Evolutionary conservation across 2,888 invertebrate species (phyloP), one percentile per base, ranked within the genome.

Genomic region (Aphodius granarius): DNA sequence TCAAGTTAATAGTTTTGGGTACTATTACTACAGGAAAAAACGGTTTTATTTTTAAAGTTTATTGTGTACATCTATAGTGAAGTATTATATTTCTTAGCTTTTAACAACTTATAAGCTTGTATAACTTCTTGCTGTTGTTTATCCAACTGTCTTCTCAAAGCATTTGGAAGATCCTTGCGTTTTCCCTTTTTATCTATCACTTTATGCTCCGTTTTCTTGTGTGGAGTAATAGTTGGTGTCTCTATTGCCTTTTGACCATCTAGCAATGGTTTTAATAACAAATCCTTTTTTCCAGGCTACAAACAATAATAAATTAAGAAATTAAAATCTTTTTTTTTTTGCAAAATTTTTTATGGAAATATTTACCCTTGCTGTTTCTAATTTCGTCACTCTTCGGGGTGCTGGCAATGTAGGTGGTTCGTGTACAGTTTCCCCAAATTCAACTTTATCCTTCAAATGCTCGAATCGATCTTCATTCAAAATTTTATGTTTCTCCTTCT

Each of bases 361-460:
- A 76, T 84, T 85, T 80, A 87, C 89, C 78, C 89, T 86, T 63
- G 88, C 87, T 1, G 86, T 86, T 9, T 85, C 86, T 71, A 81
- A 82, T 73, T 86, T 87, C 70, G 83, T 81, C 65, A 88, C 89
- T 21, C 88, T 89, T 75, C 88, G 88, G 0, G 92, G 91, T 72
- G 86, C 84, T 2, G 87, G 84, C 63, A 95, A 87, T 73, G 89
- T 86, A 43, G 95, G 95, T 74, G 95, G 95, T 72, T 90, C 93
- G 86, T 93, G 92, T 2, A 89, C 92, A 72, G 92, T 89, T 83
- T 95, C 95, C 0, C 95, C 95, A 87, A 95, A 95, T 83, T 89
- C 84, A 19, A 95, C 89, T 70, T 89, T 87, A 85, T 95, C 95
- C 81, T 88, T 82, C 21, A 85, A 83, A 15, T 81, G 89, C 77